A percentile compares a stretch with the other conserved stretches of the same genome.
Conservation (phyloP, 2,888 invertebrate genomes). For the Apodemia duryi region DNA sequence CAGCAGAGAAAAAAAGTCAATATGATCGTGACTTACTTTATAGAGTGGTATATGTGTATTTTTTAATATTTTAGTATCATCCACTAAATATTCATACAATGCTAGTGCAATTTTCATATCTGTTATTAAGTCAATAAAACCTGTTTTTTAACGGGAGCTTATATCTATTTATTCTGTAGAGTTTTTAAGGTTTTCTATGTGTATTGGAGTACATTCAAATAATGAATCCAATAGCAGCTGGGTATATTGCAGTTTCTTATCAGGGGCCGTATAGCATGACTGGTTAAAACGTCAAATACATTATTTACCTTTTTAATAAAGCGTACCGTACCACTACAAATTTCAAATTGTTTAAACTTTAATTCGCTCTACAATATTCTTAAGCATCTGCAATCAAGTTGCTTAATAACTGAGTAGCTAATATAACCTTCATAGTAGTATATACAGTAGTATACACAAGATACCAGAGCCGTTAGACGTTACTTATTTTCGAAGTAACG, state of each 20-base stretch:
- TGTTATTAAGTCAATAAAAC: constrained; percentile 12
- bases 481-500: no score
- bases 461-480: no score
- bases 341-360: constrained; percentile 7
- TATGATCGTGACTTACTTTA: constrained; percentile 21
- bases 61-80: constrained; percentile 16
- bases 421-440: neutral
- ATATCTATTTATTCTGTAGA: constrained; percentile 12
- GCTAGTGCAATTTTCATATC: constrained; percentile 11
- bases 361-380: neutral
- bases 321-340: neutral
- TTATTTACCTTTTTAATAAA: constrained; percentile 7
- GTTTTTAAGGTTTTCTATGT: constrained; percentile 16
- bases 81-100: constrained; percentile 15
- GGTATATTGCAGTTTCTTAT: constrained; percentile 12
- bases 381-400: neutral
- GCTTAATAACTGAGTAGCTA: constrained; percentile 9
- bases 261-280: neutral
- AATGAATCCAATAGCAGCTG: constrained; percentile 14
- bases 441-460: no score
- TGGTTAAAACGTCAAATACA: neutral
- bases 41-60: constrained; percentile 15
- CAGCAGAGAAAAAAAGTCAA: constrained; percentile 20
- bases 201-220: constrained; percentile 14
- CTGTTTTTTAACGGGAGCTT: constrained; percentile 14